These are phyloP conservation scores for Myiopsitta monachus DNA, from an alignment of 2,113 vertebrate species.

Conservation along the genomic window DNA sequence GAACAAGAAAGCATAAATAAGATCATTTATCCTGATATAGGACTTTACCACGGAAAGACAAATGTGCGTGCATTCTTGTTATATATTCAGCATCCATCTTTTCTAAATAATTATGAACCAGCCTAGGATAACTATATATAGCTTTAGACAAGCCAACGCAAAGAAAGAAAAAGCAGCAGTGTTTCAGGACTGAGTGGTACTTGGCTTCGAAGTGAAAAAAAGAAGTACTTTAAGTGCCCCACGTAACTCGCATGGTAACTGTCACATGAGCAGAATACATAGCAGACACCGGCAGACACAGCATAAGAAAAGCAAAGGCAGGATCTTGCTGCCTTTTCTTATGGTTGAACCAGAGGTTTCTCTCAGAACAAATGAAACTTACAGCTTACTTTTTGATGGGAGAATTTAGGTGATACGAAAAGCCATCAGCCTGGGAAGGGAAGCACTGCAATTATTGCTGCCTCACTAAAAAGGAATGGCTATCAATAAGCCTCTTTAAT, in stretches of 20 bases:
- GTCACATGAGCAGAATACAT: neutral
- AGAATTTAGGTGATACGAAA: neutral
- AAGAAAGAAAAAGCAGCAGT: neutral
- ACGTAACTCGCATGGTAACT: fast-evolving
- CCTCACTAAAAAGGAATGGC: neutral
- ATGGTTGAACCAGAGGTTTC: neutral
- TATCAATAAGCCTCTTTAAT: neutral
- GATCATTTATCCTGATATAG: neutral
- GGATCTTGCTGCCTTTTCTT: neutral
- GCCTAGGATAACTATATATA: neutral
- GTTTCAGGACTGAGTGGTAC: neutral
- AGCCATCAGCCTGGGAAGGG: neutral
- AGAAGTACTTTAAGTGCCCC: neutral
- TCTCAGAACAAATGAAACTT: neutral
- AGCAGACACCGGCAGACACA: neutral
- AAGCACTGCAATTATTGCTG: neutral
- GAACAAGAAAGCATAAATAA: slow-evolving; percentile 22
- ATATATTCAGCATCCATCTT: neutral
- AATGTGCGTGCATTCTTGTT: neutral
- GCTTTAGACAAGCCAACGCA: neutral
- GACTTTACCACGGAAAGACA: neutral
- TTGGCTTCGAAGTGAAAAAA: neutral
- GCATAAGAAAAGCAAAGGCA: neutral
- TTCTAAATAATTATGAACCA: neutral
- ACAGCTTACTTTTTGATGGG: neutral